Conservation (phyloP, 2,113 vertebrate genomes). For the Syrrhaptes paradoxus region DNA sequence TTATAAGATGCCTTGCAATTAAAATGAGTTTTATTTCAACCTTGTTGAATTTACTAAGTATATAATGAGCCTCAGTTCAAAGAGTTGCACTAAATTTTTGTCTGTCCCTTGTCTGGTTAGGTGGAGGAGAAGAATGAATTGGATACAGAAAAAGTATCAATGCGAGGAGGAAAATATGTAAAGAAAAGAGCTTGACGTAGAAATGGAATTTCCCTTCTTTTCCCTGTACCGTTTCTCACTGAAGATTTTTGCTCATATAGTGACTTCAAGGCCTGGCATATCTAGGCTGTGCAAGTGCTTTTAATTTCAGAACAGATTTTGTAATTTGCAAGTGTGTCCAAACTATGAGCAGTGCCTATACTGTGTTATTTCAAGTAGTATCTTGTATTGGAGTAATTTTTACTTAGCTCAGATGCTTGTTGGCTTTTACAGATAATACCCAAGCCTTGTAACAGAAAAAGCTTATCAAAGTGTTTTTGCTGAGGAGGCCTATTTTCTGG, state of each 20-base stretch:
- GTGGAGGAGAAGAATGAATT: not conserved
- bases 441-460: not conserved
- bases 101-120: not conserved
- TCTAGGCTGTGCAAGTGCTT: not conserved
- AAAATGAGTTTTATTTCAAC: not conserved
- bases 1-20: not conserved
- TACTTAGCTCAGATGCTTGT: not conserved
- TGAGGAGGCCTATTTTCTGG: not conserved
- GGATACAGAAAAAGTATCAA: not conserved
- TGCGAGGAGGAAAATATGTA: fast-evolving
- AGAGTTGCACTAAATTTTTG: not conserved
- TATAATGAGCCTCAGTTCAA: not conserved
- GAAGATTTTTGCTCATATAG: not conserved
- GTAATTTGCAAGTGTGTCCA: not conserved
- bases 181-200: not conserved
- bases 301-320: not conserved
- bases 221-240: not conserved
- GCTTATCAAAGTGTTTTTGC: not conserved
- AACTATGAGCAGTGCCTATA: not conserved
- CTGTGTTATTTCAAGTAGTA: not conserved
- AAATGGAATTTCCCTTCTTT: not conserved
- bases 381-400: not conserved
- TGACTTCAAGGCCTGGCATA: not conserved
- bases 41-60: not conserved
- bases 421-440: not conserved